Evolutionary conservation across 2,797 vertebrate genomes (phyloP), one percentile per base, ranked within the genome.

Genomic region (Apogon hyalosoma): DNA sequence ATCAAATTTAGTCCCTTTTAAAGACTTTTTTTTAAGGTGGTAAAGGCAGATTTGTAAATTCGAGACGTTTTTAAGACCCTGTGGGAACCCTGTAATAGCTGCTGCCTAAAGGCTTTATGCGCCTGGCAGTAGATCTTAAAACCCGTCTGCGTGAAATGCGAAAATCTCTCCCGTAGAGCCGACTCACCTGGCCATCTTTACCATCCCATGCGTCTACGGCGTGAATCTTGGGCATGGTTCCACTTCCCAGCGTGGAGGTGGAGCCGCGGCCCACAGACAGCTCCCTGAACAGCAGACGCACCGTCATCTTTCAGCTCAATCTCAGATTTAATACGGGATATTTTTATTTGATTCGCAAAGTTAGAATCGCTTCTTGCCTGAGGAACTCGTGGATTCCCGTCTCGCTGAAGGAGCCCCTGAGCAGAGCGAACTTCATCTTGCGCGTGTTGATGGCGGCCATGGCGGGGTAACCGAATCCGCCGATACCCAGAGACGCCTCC

Each of bases 341-440:
- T 28, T 28, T 28, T 28, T 28, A 28, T 28, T 28, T 28, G 24
- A 28, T 3, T 28, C 24, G 24, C 4, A 28, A 28, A 28, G 24
- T 28, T 28, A 3, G 5, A 28, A 28, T 28, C 3, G 19, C 24
- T 28, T 15, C 19, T 64, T 90, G 99, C 98, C 98, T 96, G 85
- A 99, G 95, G 90, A 99, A 99, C 83, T 99, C 97, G 2, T 98
- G 96, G 82, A 99, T 99, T 69, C 97, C 97, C 0, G 94, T 95
- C 60, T 99, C 97, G 41, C 97, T 98, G 92, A 99, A 99, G 1
- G 97, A 98, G n/a, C 97, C 97, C 70, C 87, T 97, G 21, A 99
- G 92, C 39, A 99, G 94, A 10, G 98, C 96, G 60, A 97, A 98
- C 51, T 99, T 99, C 96, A 98, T 98, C 85, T 98, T 99, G 69